These are phyloP conservation scores for Colossoma macropomum DNA, from an alignment of 2,113 vertebrate species.

Conservation along the genomic window DNA sequence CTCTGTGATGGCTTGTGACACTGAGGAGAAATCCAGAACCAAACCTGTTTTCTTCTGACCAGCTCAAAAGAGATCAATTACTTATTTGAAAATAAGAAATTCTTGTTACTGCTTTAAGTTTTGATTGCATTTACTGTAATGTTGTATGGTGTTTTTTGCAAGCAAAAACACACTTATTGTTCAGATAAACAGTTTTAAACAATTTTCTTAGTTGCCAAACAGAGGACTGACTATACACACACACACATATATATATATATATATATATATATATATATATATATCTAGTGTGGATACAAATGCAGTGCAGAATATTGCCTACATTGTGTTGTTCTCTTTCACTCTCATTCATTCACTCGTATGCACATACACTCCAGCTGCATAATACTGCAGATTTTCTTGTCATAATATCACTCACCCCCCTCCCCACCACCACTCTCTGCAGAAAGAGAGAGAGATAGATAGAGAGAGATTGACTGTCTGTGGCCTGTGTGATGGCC, in stretches of 20 bases:
- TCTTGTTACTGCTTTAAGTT: too few relatives aligned
- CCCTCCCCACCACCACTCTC: slow-evolving; percentile 9
- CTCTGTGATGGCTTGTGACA: too few relatives aligned
- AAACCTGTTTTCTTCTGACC: too few relatives aligned
- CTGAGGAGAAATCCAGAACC: too few relatives aligned
- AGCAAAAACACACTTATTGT: too few relatives aligned
- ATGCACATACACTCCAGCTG: not conserved
- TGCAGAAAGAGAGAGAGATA: slow-evolving; percentile 2
- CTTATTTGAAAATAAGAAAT: too few relatives aligned
- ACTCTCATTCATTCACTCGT: not conserved
- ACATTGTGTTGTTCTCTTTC: not conserved
- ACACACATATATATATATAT: not conserved
- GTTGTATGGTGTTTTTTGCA: too few relatives aligned
- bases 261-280: not conserved
- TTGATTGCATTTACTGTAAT: too few relatives aligned
- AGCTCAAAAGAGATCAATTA: too few relatives aligned
- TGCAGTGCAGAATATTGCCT: not conserved
- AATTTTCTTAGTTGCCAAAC: too few relatives aligned
- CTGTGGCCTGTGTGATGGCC: not conserved
- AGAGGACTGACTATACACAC: not conserved
- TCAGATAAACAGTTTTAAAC: too few relatives aligned
- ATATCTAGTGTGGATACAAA: not conserved
- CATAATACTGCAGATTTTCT: slow-evolving; percentile 37
- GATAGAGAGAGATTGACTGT: not conserved
- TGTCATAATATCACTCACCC: slow-evolving; percentile 23